Evolutionary conservation across 2,888 invertebrate species (phyloP).

Genomic region (Volucella inflata): DNA sequence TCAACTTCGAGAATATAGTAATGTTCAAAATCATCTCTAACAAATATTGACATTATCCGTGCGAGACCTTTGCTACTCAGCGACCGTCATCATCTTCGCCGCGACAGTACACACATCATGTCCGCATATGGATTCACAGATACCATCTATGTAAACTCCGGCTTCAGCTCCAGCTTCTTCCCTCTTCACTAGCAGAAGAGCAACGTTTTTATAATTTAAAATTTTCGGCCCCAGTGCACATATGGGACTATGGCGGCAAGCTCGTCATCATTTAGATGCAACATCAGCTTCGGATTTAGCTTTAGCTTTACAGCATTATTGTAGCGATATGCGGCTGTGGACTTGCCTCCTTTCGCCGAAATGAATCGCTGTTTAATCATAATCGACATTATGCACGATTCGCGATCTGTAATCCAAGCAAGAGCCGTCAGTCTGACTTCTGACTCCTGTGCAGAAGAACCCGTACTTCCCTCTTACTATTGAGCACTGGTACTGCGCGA

Average conservation of each 20-base stretch:
- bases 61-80: conserved; percentile 72
- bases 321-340: conserved; percentile 43
- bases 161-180: conserved; percentile 13
- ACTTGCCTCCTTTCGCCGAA: conserved; percentile 42
- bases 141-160: conserved; percentile 61
- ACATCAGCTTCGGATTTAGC: conserved; percentile 10
- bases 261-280: not conserved
- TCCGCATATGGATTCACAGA: conserved; percentile 68
- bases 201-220: conserved; percentile 43
- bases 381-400: conserved; percentile 74
- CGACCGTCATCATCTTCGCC: conserved; percentile 3
- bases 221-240: conserved; percentile 66
- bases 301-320: conserved; percentile 44
- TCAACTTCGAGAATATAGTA: conserved; percentile 49
- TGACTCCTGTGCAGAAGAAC: conserved; percentile 52
- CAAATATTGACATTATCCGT: conserved; percentile 75
- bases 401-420: conserved; percentile 20
- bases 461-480: not conserved
- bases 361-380: conserved; percentile 75
- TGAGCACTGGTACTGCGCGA: conserved; percentile 23
- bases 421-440: conserved; percentile 21
- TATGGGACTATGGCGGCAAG: conserved; percentile 34
- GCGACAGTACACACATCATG: conserved; percentile 36
- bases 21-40: conserved; percentile 69
- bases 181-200: conserved; percentile 6